Base-by-base conservation (phyloP, 1,140 invertebrate genomes). In the Whitmania pigra region DNA sequence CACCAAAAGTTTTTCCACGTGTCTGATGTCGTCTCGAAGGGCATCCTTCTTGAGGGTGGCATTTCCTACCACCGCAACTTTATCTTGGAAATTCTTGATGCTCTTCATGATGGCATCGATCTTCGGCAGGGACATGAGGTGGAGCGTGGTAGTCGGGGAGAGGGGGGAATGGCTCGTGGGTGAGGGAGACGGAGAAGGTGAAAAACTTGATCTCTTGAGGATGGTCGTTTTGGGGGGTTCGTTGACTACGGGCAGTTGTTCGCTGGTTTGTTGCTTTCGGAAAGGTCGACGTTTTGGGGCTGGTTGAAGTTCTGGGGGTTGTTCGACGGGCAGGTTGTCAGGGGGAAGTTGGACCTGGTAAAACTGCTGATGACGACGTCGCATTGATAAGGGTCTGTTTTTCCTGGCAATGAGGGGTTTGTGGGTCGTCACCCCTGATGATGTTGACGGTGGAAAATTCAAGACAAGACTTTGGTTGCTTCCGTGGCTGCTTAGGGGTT, bases 391-490 rank as follows among this genome's bases (percentile, higher is more conserved):
- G 11, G 57, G 57, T 17, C 57, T 63, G 57, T 63, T 63, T 18
- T 22, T 63, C 29, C 22, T 31, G 11, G 15, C 20, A 25, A 4
- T 13, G 57, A 63, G 3, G 22, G 22, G 20, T 18, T 31, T 22
- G 22, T 31, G 57, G 11, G 11, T 13, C 9, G 20, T n/a, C 9
- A 20, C 57, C 29, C 22, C 22, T 11, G 29, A 22, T 11, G 29
- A 31, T 63, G 57, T 25, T n/a, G 57, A 63, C 29, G 57, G 57
- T 31, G 11, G 29, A 20, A 63, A n/a, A 18, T 63, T 63, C 22
- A 63, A 63, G 57, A 15, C 57, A 6, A 63, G 57, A n/a, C 57
- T 63, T 63, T 63, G 57, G 57, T 63, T 63, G 57, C 57, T 63
- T 63, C 57, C 57, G 29, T 25, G 29, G 18, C 15, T 63, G 22